phyloP scores from a whole-genome alignment of 1,140 invertebrate species.

The Drosophila parabipectinata region DNA sequence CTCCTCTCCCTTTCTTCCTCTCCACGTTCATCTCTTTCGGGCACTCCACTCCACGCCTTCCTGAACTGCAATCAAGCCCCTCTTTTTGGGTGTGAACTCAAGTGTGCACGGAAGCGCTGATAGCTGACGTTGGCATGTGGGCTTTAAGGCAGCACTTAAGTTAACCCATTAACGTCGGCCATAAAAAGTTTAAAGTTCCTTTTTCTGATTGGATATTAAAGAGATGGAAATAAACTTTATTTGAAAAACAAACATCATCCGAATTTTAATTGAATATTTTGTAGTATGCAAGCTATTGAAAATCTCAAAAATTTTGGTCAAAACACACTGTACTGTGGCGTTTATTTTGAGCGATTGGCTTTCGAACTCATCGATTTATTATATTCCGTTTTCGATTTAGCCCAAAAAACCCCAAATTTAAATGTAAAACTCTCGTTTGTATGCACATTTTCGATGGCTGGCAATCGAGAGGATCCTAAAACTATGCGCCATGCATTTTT shows the following conservation, averaged over 20 bases:
- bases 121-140: constrained; percentile 61
- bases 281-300: not conserved
- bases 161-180: constrained; percentile 63
- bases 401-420: constrained; percentile 31
- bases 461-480: constrained; percentile 59
- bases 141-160: constrained; percentile 67
- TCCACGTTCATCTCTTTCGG: not conserved
- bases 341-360: constrained; percentile 34
- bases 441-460: constrained; percentile 46
- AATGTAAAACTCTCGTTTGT: constrained; percentile 15
- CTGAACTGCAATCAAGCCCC: constrained; percentile 7
- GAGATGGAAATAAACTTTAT: not conserved
- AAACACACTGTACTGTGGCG: constrained; percentile 17
- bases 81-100: constrained; percentile 45
- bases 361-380: constrained; percentile 46
- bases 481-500: constrained; percentile 74
- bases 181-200: constrained; percentile 43
- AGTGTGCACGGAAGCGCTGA: constrained; percentile 72
- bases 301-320: not conserved
- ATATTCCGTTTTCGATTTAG: constrained; percentile 35
- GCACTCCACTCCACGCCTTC: not conserved
- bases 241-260: too few relatives aligned
- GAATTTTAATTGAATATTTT: constrained; percentile 3
- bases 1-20: not conserved
- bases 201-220: constrained; percentile 19